Evolutionary conservation across 1,140 invertebrate genomes (phyloP).

Genomic region (Kradibia gibbosae): DNA sequence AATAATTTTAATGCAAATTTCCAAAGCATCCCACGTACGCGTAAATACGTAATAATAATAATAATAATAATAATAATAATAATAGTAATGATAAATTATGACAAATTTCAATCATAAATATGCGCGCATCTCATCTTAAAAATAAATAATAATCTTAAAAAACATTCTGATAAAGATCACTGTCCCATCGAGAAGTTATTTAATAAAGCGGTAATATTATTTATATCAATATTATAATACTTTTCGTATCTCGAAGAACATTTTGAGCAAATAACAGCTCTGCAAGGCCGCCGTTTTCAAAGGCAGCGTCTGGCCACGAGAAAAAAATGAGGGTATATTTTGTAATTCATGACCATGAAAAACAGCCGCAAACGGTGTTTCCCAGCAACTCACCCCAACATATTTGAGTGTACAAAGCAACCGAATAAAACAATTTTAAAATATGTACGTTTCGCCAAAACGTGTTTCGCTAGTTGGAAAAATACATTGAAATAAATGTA

Average conservation of each 20-base stretch:
- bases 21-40: not conserved
- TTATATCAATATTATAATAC: not conserved
- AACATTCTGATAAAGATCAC: not conserved
- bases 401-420: not conserved
- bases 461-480: not conserved
- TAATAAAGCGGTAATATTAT: not conserved
- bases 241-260: not conserved
- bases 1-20: not conserved
- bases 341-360: slow-evolving; percentile 8
- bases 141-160: too few relatives aligned
- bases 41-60: not conserved
- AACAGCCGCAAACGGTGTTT: slow-evolving; percentile 3
- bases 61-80: too few relatives aligned
- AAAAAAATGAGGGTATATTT: slow-evolving; percentile 6
- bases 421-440: not conserved
- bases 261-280: not conserved
- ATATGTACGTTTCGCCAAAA: not conserved
- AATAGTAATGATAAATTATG: too few relatives aligned
- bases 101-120: not conserved
- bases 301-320: not conserved
- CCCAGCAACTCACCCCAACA: not conserved
- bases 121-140: not conserved
- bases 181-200: not conserved
- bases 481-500: not conserved
- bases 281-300: not conserved